phyloP scores from a whole-genome alignment of 1,140 invertebrate genomes.

The Nasonia longicornis region DNA sequence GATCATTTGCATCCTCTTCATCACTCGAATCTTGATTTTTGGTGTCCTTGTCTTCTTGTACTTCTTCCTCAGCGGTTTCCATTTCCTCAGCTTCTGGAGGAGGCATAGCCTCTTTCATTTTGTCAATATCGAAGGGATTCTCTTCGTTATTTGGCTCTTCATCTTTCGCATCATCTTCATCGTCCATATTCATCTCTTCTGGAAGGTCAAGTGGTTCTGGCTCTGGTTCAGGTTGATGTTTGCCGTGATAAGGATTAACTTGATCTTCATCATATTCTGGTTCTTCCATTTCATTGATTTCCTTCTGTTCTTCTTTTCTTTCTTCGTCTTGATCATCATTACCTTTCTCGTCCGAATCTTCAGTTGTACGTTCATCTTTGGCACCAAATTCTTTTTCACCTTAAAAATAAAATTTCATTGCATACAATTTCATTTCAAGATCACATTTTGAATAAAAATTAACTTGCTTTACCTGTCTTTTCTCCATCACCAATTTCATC shows the following conservation, averaged over 20 bases:
- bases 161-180: constrained; percentile 75
- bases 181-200: constrained; percentile 87
- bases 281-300: constrained; percentile 85
- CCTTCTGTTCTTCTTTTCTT: constrained; percentile 73
- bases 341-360: constrained; percentile 61
- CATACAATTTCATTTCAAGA: background rate
- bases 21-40: constrained; percentile 58
- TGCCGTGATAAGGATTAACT: constrained; percentile 87
- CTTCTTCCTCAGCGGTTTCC: constrained; percentile 52
- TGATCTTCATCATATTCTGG: constrained; percentile 85
- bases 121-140: constrained; percentile 87
- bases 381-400: constrained; percentile 44
- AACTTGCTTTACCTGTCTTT: constrained; percentile 70
- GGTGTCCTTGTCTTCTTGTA: constrained; percentile 52
- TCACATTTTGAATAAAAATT: background rate
- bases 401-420: constrained; percentile 59
- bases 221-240: constrained; percentile 80
- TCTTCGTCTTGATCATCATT: constrained; percentile 58
- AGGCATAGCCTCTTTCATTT: constrained; percentile 73
- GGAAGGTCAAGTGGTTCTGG: constrained; percentile 88
- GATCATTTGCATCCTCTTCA: constrained; percentile 53
- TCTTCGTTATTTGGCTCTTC: constrained; percentile 72
- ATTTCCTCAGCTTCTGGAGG: constrained; percentile 31
- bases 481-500: constrained; percentile 71
- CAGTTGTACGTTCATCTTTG: constrained; percentile 50